Evolutionary conservation across 2,797 vertebrate genomes (phyloP).

Genomic region (Caiman crocodilus): DNA sequence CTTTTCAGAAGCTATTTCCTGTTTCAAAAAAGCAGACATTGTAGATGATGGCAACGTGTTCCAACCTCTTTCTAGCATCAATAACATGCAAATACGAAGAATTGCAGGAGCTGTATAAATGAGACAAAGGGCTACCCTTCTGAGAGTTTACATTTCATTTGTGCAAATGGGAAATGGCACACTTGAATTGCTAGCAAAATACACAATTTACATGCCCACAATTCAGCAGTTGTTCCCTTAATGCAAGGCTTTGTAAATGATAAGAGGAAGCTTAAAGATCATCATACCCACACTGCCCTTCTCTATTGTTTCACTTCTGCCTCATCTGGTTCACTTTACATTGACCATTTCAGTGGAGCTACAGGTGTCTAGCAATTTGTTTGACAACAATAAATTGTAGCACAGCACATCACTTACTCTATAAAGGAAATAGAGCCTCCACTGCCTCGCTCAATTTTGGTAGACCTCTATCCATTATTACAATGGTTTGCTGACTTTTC

Average conservation of each 20-base stretch:
- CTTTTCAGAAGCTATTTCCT: constrained; percentile 71
- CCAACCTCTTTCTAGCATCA: constrained; percentile 22
- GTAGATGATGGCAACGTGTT: constrained; percentile 39
- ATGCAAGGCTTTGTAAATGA: constrained; percentile 23
- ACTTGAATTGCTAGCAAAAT: not conserved
- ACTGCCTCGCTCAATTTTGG: not conserved
- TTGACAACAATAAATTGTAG: not conserved
- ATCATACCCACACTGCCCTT: not conserved
- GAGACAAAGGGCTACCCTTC: constrained; percentile 51
- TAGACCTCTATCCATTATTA: not conserved
- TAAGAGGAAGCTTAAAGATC: not conserved
- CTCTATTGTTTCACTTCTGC: not conserved
- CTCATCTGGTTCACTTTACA: not conserved
- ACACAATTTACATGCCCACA: not conserved
- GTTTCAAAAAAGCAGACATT: not conserved
- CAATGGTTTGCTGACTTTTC: not conserved
- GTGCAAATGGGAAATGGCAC: constrained; percentile 46
- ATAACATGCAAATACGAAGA: constrained; percentile 41
- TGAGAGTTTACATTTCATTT: constrained; percentile 50
- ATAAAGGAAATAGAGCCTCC: not conserved
- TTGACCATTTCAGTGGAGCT: not conserved
- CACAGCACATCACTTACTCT: not conserved
- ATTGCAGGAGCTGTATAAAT: constrained; percentile 55
- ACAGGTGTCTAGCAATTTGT: not conserved
- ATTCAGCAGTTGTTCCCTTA: not conserved